Base-by-base conservation (phyloP, 2,113 vertebrate species). In the Clupea harengus region DNA sequence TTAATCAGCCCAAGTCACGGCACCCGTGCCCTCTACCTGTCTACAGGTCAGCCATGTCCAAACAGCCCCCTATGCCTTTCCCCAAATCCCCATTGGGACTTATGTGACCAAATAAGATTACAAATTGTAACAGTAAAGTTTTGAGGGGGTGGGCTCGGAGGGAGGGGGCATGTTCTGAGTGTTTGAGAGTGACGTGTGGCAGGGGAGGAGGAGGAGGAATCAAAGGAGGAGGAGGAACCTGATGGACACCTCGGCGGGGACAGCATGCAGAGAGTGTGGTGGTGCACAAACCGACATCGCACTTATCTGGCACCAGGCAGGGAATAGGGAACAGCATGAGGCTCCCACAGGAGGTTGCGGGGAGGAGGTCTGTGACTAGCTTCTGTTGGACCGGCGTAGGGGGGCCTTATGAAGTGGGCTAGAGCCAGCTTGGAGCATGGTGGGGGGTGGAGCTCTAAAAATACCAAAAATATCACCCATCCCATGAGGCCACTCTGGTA, bases 401-500 rank as follows among this genome's bases (percentile, higher is more conserved):
- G 28, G 64, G 49, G 75, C 22, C 15, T 28, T 20, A 60, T 22
- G 45, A 80, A 54, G 89, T 44, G 25, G 83, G 82, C 64, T 22
- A 64, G 9, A 8, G 32, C n/a, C 28, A 85, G 84, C 47, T 87
- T 67, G 67, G 81, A 72, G 20, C 20, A 78, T 39, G 72, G 72
- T 11, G 11, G 80, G n/a, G 78, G 47, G 52, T 50, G 11, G 47
- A 72, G 83, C 45, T 80, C 88, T 86, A 91, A 89, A 92, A 92
- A 92, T 93, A 92, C 88, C 15, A 92, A 90, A 92, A 90, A 44
- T 45, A 67, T 86, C 85, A 84, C 25, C 1, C 80, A 85, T 90
- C 88, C 91, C 92, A 39, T 0, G 86, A 90, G 90, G 91, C 83
- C 87, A 84, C 81, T 81, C 75, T 28, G 75, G 47, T 82, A 44